Percentiles rank a stretch among this genome's conserved stretches.
Evolutionary conservation across 2,888 invertebrate genomes (phyloP).

Genomic region (Drosophila acutilabella): DNA sequence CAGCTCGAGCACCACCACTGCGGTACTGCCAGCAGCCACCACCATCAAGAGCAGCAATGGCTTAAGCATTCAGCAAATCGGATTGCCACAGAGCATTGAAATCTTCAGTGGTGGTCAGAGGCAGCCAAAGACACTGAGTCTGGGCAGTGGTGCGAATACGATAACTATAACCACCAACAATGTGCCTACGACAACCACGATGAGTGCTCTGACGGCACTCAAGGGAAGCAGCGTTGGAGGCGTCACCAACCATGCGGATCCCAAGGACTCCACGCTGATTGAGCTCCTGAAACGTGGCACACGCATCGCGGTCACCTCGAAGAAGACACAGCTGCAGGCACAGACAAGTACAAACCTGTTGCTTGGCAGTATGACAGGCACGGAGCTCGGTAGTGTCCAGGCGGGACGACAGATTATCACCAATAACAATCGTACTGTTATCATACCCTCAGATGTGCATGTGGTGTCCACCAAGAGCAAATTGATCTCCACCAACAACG

Average conservation of each 20-base stretch:
- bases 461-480: conserved; percentile 77
- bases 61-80: conserved; percentile 80
- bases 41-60: conserved; percentile 74
- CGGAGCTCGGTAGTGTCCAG: conserved; percentile 53
- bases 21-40: conserved; percentile 76
- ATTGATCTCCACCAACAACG: conserved; percentile 48
- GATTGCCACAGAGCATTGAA: conserved; percentile 81
- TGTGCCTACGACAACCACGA: conserved; percentile 70
- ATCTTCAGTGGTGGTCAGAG: conserved; percentile 76
- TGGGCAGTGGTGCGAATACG: conserved; percentile 77
- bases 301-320: conserved; percentile 87
- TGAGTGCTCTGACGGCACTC: conserved; percentile 71
- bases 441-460: conserved; percentile 83
- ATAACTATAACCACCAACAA: conserved; percentile 77
- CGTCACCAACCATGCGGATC: conserved; percentile 83
- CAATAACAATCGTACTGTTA: conserved; percentile 84
- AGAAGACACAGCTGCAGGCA: conserved; percentile 89
- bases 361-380: conserved; percentile 89
- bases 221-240: conserved; percentile 67
- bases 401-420: conserved; percentile 86
- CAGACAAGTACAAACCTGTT: conserved; percentile 83
- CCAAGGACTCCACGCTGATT: conserved; percentile 91
- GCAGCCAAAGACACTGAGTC: conserved; percentile 78
- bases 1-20: conserved; percentile 72
- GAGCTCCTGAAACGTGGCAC: conserved; percentile 91